A percentile compares a stretch with the other conserved stretches of the same genome.
Conservation (phyloP, 2,797 vertebrate genomes). For the Catharus ustulatus region DNA sequence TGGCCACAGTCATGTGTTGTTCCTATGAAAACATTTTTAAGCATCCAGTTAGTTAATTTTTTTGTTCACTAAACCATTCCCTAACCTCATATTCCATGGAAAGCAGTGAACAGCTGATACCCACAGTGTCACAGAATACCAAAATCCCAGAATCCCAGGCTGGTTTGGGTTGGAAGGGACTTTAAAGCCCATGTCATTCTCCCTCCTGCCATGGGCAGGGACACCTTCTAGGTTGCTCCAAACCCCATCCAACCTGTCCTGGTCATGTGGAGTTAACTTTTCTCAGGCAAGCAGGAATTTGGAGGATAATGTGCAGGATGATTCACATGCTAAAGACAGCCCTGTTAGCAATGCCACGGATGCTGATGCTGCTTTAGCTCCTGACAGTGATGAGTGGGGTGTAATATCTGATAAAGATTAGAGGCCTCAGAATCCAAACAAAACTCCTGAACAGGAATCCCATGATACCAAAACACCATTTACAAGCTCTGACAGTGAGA, state of each 20-base stretch:
- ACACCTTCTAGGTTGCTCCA: neutral
- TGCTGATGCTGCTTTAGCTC: constrained; percentile 28
- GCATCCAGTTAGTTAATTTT: neutral
- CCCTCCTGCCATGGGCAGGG: neutral
- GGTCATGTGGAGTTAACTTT: neutral
- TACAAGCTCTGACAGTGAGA: constrained; percentile 51
- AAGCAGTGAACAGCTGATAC: neutral
- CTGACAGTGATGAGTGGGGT: constrained; percentile 66
- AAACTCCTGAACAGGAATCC: constrained; percentile 32
- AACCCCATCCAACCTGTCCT: neutral
- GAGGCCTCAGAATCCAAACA: constrained; percentile 48
- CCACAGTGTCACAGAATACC: neutral
- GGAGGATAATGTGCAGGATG: neutral
- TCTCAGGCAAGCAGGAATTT: neutral
- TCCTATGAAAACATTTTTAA: neutral
- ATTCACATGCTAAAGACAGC: neutral
- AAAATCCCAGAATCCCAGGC: neutral
- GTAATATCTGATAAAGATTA: constrained; percentile 66
- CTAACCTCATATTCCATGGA: neutral
- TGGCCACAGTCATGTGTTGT: neutral
- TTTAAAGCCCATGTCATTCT: neutral
- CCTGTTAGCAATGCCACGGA: constrained; percentile 1
- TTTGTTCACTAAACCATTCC: neutral
- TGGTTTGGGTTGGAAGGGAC: neutral
- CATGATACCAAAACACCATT: constrained; percentile 41